Evolutionary conservation across 2,113 vertebrate species (phyloP).

Genomic region (Pelobates fuscus): DNA sequence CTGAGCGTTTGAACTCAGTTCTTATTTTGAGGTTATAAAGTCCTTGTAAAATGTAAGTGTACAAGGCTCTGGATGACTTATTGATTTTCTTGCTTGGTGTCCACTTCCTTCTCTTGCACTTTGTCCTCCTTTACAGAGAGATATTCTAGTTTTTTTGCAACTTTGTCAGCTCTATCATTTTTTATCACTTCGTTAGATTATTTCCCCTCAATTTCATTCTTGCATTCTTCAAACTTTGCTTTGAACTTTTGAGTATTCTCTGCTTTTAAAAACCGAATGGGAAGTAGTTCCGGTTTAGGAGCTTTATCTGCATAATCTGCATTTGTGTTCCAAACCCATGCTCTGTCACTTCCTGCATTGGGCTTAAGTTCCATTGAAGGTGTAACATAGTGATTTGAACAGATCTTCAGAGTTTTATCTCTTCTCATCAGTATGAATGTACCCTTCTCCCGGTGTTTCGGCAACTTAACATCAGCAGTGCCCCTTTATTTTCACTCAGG

Average conservation of each 20-base stretch:
- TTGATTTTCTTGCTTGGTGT: conserved; percentile 83
- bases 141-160: conserved; percentile 91
- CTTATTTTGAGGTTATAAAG: conserved; percentile 72
- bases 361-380: conserved; percentile 95
- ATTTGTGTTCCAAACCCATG: conserved; percentile 98
- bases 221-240: conserved; percentile 97
- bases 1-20: conserved; percentile 88
- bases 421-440: conserved; percentile 95
- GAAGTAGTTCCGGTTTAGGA: conserved; percentile 92
- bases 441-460: conserved; percentile 93
- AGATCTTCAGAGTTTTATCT: conserved; percentile 97
- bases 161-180: conserved; percentile 78
- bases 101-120: conserved; percentile 75
- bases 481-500: conserved; percentile 98
- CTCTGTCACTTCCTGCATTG: conserved; percentile 93
- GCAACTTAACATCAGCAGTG: conserved; percentile 93
- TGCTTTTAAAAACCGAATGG: conserved; percentile 94
- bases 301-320: conserved; percentile 95
- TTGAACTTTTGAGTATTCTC: conserved; percentile 99
- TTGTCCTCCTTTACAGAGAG: conserved; percentile 87
- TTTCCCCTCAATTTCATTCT: conserved; percentile 80
- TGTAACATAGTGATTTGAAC: conserved; percentile 93
- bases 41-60: conserved; percentile 88
- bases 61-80: conserved; percentile 77
- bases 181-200: conserved; percentile 75